A percentile compares a stretch with the other conserved stretches of the same genome.
Conservation (phyloP, 2,113 vertebrate species). For the Hipposideros armiger region DNA sequence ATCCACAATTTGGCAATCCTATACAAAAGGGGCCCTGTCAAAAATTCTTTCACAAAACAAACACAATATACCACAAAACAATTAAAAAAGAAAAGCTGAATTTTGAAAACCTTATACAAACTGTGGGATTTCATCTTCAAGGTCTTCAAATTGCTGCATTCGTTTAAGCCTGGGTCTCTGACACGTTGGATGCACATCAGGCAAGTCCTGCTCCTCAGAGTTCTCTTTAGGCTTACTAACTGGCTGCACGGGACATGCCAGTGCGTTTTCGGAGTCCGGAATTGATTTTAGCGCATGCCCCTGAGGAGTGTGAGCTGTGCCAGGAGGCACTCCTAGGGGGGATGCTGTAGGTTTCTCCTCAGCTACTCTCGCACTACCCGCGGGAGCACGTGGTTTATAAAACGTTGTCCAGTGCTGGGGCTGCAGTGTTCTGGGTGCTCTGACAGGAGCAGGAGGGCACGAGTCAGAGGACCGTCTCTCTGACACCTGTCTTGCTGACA, state of each 20-base stretch:
- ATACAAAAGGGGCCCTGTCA: conserved; percentile 88
- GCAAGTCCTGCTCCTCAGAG: conserved; percentile 86
- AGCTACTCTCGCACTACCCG: conserved; percentile 83
- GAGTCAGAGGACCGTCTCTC: conserved; percentile 89
- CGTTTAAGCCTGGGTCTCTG: conserved; percentile 94
- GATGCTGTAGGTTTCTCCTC: conserved; percentile 86
- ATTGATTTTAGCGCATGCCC: conserved; percentile 78
- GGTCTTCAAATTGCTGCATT: conserved; percentile 96
- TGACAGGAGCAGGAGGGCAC: conserved; percentile 85
- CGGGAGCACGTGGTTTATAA: conserved; percentile 93
- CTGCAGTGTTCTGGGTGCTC: conserved; percentile 94
- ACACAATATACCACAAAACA: conserved; percentile 64
- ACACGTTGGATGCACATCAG: conserved; percentile 91
- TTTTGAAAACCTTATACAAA: conserved; percentile 92
- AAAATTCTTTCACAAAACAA: conserved; percentile 60
- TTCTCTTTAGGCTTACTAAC: conserved; percentile 80
- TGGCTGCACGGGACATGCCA: conserved; percentile 72
- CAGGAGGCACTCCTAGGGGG: conserved; percentile 75
- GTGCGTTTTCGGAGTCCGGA: neutral
- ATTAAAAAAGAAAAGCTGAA: conserved; percentile 5
- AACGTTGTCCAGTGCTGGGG: conserved; percentile 96
- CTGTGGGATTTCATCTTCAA: conserved; percentile 96
- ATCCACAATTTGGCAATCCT: conserved; percentile 76
- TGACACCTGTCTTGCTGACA: conserved; percentile 85
- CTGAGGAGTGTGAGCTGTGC: conserved; percentile 65